A percentile compares a stretch with the other conserved stretches of the same genome.
phyloP scores from a whole-genome alignment of 2,113 vertebrate species.

The Pygoscelis adeliae region DNA sequence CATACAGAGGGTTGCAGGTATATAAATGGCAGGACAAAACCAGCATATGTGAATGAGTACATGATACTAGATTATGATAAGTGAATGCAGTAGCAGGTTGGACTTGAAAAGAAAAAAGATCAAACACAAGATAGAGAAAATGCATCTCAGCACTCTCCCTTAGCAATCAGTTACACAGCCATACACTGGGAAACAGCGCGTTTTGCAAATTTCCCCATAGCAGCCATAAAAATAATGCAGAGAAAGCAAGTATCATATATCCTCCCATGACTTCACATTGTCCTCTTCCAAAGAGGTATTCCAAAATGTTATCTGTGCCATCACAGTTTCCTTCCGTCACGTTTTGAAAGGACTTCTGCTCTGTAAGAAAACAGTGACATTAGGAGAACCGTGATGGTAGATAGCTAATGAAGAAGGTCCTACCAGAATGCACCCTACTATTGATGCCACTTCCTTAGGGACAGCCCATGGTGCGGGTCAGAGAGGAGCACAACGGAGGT shows the following conservation, averaged over 20 bases:
- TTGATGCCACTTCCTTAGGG: neutral
- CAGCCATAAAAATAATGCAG: neutral
- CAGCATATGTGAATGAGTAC: neutral
- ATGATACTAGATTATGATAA: neutral
- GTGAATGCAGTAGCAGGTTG: neutral
- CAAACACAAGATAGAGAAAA: conserved; percentile 8
- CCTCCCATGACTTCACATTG: neutral
- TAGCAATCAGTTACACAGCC: neutral
- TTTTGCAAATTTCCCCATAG: neutral
- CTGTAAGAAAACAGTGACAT: neutral
- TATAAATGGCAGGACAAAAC: neutral
- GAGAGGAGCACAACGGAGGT: rapidly evolving
- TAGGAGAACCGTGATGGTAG: neutral
- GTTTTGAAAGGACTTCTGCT: neutral
- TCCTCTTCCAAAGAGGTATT: neutral
- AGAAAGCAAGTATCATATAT: neutral
- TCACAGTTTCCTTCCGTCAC: neutral
- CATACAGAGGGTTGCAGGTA: neutral
- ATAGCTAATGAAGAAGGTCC: neutral
- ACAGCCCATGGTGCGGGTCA: rapidly evolving
- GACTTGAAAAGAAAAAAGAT: conserved; percentile 22
- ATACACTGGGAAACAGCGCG: neutral
- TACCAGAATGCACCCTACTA: neutral
- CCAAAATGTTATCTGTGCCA: neutral
- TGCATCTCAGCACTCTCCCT: neutral